Evolutionary conservation across 2,113 vertebrate genomes (phyloP).

Genomic region (Perca schrenkii): DNA sequence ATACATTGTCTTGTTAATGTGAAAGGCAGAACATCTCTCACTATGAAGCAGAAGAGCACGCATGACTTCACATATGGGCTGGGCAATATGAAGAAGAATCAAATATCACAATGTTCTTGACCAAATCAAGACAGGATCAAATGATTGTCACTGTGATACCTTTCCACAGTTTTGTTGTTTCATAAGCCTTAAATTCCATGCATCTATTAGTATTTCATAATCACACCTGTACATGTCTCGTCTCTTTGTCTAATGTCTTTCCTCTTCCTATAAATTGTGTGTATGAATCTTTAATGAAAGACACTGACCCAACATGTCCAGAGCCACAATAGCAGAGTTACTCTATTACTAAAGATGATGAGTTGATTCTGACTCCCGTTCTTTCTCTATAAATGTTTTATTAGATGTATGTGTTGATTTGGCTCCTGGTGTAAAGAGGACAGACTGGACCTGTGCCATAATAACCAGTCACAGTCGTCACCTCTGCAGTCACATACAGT

Average conservation of each 20-base stretch:
- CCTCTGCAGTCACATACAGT: neutral
- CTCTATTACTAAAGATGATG: neutral
- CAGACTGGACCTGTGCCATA: neutral
- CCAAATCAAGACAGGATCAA: too few species aligned
- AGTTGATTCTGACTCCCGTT: neutral
- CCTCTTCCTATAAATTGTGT: neutral
- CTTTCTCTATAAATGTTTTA: neutral
- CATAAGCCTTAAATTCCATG: too few species aligned
- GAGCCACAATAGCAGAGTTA: neutral
- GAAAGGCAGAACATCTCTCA: neutral
- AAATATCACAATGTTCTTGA: too few species aligned
- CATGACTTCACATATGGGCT: neutral
- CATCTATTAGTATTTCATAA: neutral
- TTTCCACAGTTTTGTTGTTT: too few species aligned
- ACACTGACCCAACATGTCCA: neutral
- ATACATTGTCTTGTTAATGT: neutral
- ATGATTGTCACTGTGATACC: too few species aligned
- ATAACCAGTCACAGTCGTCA: neutral
- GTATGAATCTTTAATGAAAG: neutral
- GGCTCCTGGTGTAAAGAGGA: neutral
- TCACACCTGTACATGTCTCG: neutral
- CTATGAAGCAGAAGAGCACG: neutral
- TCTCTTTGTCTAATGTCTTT: neutral
- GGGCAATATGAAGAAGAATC: too few species aligned
- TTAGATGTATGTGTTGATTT: slow-evolving; percentile 4